Conservation (phyloP, 2,888 invertebrate species). For the Drymonia ruficornis region DNA sequence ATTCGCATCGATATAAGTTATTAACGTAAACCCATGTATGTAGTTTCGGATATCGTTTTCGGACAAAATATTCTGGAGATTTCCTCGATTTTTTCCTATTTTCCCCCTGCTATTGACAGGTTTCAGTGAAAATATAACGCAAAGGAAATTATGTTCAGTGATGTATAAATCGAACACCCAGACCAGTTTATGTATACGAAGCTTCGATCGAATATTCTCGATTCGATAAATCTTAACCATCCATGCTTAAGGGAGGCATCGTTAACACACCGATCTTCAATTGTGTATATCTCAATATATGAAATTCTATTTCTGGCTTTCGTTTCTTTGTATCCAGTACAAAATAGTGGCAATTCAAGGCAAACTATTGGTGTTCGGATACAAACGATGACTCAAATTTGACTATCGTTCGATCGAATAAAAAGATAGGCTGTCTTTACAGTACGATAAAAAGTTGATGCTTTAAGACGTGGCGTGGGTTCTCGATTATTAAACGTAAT, state of each 20-base stretch:
- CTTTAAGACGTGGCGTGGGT: slow-evolving; percentile 21
- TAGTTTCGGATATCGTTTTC: neutral
- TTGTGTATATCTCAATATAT: slow-evolving; percentile 13
- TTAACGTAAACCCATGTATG: slow-evolving; percentile 9
- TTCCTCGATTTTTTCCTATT: neutral
- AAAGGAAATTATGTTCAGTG: slow-evolving; percentile 26
- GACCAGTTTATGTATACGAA: slow-evolving; percentile 30
- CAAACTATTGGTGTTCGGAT: slow-evolving; percentile 2
- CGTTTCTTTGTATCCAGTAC: slow-evolving; percentile 10
- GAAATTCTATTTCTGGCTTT: slow-evolving; percentile 14
- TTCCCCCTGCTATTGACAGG: neutral
- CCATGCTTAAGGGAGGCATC: slow-evolving; percentile 18
- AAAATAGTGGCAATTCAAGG: slow-evolving; percentile 10
- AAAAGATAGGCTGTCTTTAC: slow-evolving; percentile 16
- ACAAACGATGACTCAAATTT: slow-evolving; percentile 9
- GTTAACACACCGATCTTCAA: slow-evolving; percentile 18
- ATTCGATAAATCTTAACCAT: slow-evolving; percentile 33
- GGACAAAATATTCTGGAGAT: neutral
- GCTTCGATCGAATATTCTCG: slow-evolving; percentile 36
- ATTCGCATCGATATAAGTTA: slow-evolving; percentile 24
- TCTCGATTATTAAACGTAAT: slow-evolving; percentile 30
- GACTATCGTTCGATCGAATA: slow-evolving; percentile 10
- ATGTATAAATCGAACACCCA: slow-evolving; percentile 27
- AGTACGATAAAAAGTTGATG: slow-evolving; percentile 23
- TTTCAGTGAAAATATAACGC: slow-evolving; percentile 21